A percentile compares a stretch with the other conserved stretches of the same genome.
Conservation (phyloP, 2,888 invertebrate genomes). For the Melolontha melolontha region DNA sequence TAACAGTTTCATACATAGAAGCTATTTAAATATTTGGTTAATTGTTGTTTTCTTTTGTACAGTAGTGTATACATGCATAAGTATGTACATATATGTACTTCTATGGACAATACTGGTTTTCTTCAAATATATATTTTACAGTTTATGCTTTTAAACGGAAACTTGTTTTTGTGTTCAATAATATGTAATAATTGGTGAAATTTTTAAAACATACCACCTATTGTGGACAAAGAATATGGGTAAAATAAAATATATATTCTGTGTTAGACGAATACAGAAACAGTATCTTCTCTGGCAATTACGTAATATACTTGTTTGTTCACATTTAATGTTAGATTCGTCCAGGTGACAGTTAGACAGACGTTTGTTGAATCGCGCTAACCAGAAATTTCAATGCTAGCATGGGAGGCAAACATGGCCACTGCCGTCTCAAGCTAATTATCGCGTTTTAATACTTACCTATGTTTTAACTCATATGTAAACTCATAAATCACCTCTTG, state of each 20-base stretch:
- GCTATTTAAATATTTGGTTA: too few relatives aligned
- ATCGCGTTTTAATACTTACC: conserved; percentile 52
- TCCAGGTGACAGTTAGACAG: conserved; percentile 43
- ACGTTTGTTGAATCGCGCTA: conserved; percentile 36
- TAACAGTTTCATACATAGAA: too few relatives aligned
- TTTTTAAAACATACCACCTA: too few relatives aligned
- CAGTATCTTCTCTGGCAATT: conserved; percentile 16
- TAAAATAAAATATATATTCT: background rate
- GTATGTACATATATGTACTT: too few relatives aligned
- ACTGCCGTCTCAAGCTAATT: conserved; percentile 49
- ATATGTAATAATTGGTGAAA: too few relatives aligned
- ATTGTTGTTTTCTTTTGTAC: too few relatives aligned
- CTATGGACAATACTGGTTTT: too few relatives aligned
- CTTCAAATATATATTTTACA: too few relatives aligned
- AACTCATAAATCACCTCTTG: conserved; percentile 55
- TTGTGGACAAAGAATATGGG: too few relatives aligned
- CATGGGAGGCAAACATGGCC: conserved; percentile 44
- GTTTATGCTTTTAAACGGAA: too few relatives aligned
- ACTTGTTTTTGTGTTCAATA: too few relatives aligned
- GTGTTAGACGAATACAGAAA: background rate
- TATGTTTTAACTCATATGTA: conserved; percentile 52
- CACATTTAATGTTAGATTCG: conserved; percentile 36
- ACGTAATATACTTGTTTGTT: conserved; percentile 30
- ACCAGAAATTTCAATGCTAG: conserved; percentile 41
- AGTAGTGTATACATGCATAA: too few relatives aligned